Evolutionary conservation across 2,113 vertebrate species (phyloP), one percentile per base, ranked within the genome.

Genomic region (Tachuris rubrigastra): DNA sequence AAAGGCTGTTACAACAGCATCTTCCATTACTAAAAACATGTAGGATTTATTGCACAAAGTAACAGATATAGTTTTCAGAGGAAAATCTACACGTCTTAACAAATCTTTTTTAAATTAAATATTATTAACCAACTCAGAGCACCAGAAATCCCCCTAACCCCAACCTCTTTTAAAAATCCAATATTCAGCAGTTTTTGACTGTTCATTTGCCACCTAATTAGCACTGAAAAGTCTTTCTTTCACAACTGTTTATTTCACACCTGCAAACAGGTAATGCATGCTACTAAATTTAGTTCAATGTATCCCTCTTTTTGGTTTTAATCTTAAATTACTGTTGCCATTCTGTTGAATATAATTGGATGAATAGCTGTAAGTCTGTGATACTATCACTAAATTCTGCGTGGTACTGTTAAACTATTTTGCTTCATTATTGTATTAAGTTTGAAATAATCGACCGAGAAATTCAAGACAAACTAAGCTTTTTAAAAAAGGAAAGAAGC

Each of bases 31-130:
- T 47, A 92, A 92, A 95, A 95, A 46, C 73, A 42, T 72, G 46
- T 63, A 87, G 78, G 83, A 93, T 98, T 97, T 97, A 60, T 95
- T 95, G 68, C 94, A 92, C 81, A 88, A 90, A 96, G 76, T 88
- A 78, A 78, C 30, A 96, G 83, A 75, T n/a, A 69, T 62, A 53
- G 15, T 85, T 93, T 82, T 66, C 68, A 92, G 72, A 82, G 68
- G 71, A 94, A 93, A 93, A 58, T 53, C 27, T 87, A 49, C 20
- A 19, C 75, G 33, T 86, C 95, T 89, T 80, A 93, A 89, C 39
- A 88, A 50, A 74, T 44, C 35, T 85, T 35, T 68, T 79, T 87
- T 5, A 92, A 79, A 78, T 87, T 78, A 93, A 69, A 50, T 76
- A 35, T 53, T 92, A 75, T 79, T 89, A 75, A 58, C n/a, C 49